A percentile compares a stretch with the other conserved stretches of the same genome.
Evolutionary conservation across 2,113 vertebrate species (phyloP).

Genomic region (Pagrus major): DNA sequence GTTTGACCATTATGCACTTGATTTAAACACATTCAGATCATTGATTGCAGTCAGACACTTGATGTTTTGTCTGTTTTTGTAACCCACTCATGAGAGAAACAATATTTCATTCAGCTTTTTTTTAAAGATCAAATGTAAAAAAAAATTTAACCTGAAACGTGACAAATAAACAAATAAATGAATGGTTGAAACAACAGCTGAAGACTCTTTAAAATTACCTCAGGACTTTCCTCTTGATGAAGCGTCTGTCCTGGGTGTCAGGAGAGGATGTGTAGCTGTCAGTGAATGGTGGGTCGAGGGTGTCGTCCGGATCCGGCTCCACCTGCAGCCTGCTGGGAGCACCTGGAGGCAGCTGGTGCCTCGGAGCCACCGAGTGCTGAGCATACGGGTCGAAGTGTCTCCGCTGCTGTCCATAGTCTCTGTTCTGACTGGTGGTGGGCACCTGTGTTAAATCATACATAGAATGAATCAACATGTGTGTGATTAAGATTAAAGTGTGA

Average conservation of each 20-base stretch:
- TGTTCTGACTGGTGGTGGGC: slow-evolving; percentile 45
- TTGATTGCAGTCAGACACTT: no score
- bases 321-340: slow-evolving; percentile 61
- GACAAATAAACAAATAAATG: no score
- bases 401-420: slow-evolving; percentile 22
- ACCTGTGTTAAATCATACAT: slow-evolving; percentile 45
- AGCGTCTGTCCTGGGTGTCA: slow-evolving; percentile 43
- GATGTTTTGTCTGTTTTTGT: no score
- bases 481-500: not conserved
- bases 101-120: no score
- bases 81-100: no score
- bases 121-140: not conserved
- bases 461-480: not conserved
- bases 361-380: slow-evolving; percentile 69
- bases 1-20: no score
- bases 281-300: not conserved
- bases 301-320: slow-evolving; percentile 40
- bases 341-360: slow-evolving; percentile 50
- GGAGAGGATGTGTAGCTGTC: slow-evolving; percentile 51
- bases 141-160: not conserved
- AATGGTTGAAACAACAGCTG: not conserved
- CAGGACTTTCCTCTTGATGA: slow-evolving; percentile 84
- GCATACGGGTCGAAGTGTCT: slow-evolving; percentile 67
- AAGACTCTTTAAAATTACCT: slow-evolving; percentile 62
- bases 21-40: no score